Evolutionary conservation across 2,113 vertebrate genomes (phyloP).

Genomic region (Rhynchopsitta pachyrhyncha): DNA sequence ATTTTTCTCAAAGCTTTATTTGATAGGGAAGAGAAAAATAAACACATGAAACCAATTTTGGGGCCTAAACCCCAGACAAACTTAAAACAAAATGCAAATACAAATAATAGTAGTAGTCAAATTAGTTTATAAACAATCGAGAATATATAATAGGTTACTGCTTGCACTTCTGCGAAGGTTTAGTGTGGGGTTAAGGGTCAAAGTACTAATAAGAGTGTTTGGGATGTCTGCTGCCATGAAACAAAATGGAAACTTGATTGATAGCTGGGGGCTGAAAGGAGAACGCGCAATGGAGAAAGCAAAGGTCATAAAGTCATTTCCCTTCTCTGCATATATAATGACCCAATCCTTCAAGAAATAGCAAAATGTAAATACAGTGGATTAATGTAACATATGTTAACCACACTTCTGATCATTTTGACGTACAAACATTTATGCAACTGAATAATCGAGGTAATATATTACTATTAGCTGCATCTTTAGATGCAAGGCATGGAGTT

Average conservation of each 20-base stretch:
- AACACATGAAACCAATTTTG: neutral
- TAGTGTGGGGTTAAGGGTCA: constrained; percentile 92
- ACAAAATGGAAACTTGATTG: constrained; percentile 99
- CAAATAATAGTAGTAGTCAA: constrained; percentile 64
- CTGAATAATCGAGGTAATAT: constrained; percentile 70
- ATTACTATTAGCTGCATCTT: neutral
- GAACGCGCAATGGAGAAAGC: constrained; percentile 80
- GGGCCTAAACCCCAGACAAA: neutral
- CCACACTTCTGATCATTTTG: constrained; percentile 81
- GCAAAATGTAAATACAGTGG: constrained; percentile 79
- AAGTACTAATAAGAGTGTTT: constrained; percentile 97
- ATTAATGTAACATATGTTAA: constrained; percentile 90
- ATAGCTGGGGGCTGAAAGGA: constrained; percentile 88
- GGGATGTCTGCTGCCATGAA: constrained; percentile 97
- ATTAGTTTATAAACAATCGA: constrained; percentile 77
- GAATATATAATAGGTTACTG: constrained; percentile 76
- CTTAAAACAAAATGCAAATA: neutral
- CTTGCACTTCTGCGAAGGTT: constrained; percentile 82
- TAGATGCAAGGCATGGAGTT: neutral
- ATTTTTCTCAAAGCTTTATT: neutral
- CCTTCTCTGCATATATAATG: constrained; percentile 83
- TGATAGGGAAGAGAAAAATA: neutral
- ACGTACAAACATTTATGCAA: constrained; percentile 82
- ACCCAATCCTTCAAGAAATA: constrained; percentile 76
- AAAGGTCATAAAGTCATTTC: constrained; percentile 85